phyloP scores from a whole-genome alignment of 2,888 invertebrate genomes.

The Perithous albicinctus region DNA sequence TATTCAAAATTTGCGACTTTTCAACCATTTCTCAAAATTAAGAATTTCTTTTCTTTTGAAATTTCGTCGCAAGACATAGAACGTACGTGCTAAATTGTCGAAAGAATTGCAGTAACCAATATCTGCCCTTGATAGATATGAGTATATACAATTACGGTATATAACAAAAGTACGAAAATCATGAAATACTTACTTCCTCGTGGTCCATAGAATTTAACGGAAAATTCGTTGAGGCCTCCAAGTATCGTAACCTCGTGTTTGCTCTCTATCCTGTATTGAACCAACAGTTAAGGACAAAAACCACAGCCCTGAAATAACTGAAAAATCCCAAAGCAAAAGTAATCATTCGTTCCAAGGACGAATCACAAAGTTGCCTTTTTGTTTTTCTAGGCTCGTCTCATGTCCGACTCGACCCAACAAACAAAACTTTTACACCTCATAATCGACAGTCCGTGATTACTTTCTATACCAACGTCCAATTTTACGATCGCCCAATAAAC shows the following conservation, averaged over 20 bases:
- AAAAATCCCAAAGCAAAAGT: too few relatives aligned
- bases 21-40: too few relatives aligned
- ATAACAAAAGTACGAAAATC: not conserved
- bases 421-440: not conserved
- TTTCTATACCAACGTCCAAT: conserved; percentile 10
- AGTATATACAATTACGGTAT: not conserved
- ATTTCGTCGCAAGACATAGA: too few relatives aligned
- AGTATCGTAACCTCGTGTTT: conserved; percentile 99
- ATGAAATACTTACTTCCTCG: conserved; percentile 93
- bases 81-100: not conserved
- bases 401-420: not conserved
- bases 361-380: conserved; percentile 1
- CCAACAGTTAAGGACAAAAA: conserved; percentile 73
- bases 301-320: too few relatives aligned
- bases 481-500: conserved; percentile 5
- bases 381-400: conserved; percentile 5
- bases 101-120: not conserved
- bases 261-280: conserved; percentile 94
- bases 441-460: not conserved
- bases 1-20: too few relatives aligned
- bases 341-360: not conserved
- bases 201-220: conserved; percentile 99
- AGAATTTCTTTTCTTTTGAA: too few relatives aligned
- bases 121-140: not conserved
- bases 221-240: conserved; percentile 99